Evolutionary conservation across 2,888 invertebrate genomes (phyloP), one percentile per base, ranked within the genome.

Genomic region (Cyclophora punctaria): DNA sequence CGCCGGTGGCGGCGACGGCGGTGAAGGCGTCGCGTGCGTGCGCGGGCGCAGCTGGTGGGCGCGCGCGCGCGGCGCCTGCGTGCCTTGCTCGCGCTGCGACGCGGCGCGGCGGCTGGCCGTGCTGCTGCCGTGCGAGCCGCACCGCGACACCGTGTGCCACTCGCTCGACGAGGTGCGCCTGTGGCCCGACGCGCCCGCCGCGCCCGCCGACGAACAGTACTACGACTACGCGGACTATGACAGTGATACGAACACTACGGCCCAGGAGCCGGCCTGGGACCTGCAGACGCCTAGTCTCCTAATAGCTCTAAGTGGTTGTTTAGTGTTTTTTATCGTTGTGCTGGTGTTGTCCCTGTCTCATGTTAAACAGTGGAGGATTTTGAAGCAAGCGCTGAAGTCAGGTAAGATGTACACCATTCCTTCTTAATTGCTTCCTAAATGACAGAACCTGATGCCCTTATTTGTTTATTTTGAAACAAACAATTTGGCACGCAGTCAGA

Each of bases 281-380:
- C 91, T 94, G 90, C 94, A 94, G 72, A 92, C 93, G 51, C 90
- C 92, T 47, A 92, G 93, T 50, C 88, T 95, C 67, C 91, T 92
- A 55, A 80, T 94, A 60, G 95, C 94, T 47, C 92, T 93, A 41
- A 90, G 92, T 73, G 93, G 94, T 58, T 95, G 95, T 87, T 89
- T 94, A 53, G 88, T 95, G 72, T 95, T 95, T 89, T 94, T 95
- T 88, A 86, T 93, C 66, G 93, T 93, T 60, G 94, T 94, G 73
- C 91, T 94, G 63, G 90, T 92, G 68, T 92, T 94, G 75, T 93
- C 94, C 62, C 82, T 95, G 66, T 92, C 94, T 69, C 94, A 95
- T 74, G 93, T 94, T 64, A 91, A 92, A 69, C 95, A 95, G 77
- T 95, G 95, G 95, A 91, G 92, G 75, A 90, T 92, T 71, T 91